Percentiles rank a stretch among this genome's conserved stretches.
phyloP scores from a whole-genome alignment of 2,113 vertebrate genomes.

The Pampusana beccarii region DNA sequence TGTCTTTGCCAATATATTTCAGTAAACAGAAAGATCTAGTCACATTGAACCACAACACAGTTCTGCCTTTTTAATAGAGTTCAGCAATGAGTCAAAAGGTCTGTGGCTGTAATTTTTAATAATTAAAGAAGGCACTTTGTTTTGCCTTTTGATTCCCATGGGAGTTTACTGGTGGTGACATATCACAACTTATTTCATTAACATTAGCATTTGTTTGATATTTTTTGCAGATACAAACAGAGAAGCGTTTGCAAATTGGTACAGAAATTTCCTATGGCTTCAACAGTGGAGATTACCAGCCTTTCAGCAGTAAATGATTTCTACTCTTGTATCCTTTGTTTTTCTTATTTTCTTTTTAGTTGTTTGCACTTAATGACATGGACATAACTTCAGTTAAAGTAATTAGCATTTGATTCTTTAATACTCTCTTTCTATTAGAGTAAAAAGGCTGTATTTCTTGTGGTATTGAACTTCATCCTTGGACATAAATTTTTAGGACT shows the following conservation, averaged over 20 bases:
- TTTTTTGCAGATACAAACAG: slow-evolving; percentile 77
- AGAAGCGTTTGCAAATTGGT: slow-evolving; percentile 73
- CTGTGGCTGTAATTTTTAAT: background rate
- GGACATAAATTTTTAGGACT: background rate
- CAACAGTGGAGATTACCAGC: slow-evolving; percentile 77
- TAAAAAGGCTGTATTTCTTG: background rate
- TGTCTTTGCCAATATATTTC: background rate
- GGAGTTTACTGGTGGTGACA: background rate
- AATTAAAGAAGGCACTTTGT: background rate
- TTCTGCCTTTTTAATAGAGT: background rate
- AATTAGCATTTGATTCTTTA: background rate
- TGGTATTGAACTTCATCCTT: background rate
- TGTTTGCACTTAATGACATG: background rate
- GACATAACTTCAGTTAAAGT: background rate
- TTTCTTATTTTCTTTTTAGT: background rate
- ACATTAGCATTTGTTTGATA: background rate
- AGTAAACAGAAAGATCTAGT: background rate
- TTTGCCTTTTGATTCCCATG: background rate
- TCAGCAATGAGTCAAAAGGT: background rate
- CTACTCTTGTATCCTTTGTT: slow-evolving; percentile 86
- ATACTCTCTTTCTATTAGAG: background rate
- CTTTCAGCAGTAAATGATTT: slow-evolving; percentile 88
- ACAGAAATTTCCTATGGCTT: slow-evolving; percentile 64
- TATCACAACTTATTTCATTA: background rate
- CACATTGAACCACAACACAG: background rate